Percentiles rank a stretch among this genome's conserved stretches.
phyloP scores from a whole-genome alignment of 2,888 invertebrate species.

The Nesidiocoris tenuis region DNA sequence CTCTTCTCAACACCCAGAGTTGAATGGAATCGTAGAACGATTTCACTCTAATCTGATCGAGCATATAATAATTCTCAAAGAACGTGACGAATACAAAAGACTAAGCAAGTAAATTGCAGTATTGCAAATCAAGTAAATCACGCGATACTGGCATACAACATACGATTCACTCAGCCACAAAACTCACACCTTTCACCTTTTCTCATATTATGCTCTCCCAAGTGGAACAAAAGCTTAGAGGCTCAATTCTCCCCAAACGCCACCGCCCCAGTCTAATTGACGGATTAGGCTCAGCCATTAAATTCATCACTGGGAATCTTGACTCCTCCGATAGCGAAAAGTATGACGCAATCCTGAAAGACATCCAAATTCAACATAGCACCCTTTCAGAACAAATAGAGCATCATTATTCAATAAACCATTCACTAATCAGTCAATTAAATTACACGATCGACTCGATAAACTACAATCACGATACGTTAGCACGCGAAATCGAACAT shows the following conservation, averaged over 20 bases:
- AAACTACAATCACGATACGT: too few species aligned
- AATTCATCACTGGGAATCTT: conserved; percentile 1
- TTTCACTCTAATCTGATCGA: too few species aligned
- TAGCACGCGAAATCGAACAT: background rate
- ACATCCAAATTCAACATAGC: background rate
- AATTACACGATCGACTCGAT: too few species aligned
- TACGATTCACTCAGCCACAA: conserved; percentile 22
- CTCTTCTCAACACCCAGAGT: too few species aligned
- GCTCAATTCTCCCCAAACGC: background rate
- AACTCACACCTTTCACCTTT: background rate
- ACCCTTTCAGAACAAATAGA: background rate
- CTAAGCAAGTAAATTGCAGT: too few species aligned
- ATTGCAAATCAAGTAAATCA: conserved; percentile 17
- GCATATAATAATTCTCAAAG: conserved; percentile 33
- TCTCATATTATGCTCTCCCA: background rate
- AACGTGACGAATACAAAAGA: conserved; percentile 4
- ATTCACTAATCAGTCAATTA: too few species aligned
- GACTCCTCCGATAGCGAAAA: background rate
- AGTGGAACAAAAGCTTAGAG: background rate
- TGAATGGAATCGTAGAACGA: too few species aligned
- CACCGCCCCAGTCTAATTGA: background rate
- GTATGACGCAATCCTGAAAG: background rate
- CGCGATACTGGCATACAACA: conserved; percentile 38
- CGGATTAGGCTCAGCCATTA: background rate
- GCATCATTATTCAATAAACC: too few species aligned